Conservation (phyloP, 2,113 vertebrate genomes). For the Cervus canadensis region DNA sequence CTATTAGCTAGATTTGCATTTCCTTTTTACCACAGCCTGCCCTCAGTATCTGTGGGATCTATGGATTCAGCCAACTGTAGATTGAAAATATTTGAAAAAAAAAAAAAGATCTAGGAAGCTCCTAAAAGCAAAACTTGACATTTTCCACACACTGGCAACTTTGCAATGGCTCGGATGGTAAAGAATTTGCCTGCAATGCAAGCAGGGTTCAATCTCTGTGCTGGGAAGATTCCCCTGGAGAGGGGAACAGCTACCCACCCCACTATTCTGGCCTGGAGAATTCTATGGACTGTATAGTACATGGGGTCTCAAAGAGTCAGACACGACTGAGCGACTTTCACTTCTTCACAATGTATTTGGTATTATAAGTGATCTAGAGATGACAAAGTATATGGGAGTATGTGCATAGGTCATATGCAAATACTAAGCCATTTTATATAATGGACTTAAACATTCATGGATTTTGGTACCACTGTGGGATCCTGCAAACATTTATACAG, state of each 20-base stretch:
- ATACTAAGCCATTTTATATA: neutral
- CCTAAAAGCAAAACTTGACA: neutral
- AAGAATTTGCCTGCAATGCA: neutral
- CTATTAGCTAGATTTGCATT: neutral
- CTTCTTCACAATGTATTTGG: neutral
- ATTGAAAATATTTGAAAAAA: neutral
- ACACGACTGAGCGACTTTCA: neutral
- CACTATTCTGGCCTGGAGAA: neutral
- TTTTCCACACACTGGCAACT: neutral
- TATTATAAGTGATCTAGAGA: neutral
- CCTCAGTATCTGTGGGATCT: neutral
- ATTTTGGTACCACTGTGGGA: neutral
- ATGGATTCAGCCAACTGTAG: neutral
- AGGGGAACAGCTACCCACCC: neutral
- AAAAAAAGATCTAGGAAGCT: neutral
- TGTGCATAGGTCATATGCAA: neutral
- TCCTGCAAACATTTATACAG: neutral
- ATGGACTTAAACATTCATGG: neutral
- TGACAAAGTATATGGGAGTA: neutral
- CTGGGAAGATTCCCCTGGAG: neutral
- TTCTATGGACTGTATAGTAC: neutral
- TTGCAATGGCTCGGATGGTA: neutral
- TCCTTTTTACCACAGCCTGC: neutral
- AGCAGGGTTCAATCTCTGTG: neutral
- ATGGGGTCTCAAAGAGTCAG: rapidly evolving